A percentile compares a stretch with the other conserved stretches of the same genome.
phyloP scores from a whole-genome alignment of 2,888 invertebrate genomes.

The Nephrotoma guestfalica region DNA sequence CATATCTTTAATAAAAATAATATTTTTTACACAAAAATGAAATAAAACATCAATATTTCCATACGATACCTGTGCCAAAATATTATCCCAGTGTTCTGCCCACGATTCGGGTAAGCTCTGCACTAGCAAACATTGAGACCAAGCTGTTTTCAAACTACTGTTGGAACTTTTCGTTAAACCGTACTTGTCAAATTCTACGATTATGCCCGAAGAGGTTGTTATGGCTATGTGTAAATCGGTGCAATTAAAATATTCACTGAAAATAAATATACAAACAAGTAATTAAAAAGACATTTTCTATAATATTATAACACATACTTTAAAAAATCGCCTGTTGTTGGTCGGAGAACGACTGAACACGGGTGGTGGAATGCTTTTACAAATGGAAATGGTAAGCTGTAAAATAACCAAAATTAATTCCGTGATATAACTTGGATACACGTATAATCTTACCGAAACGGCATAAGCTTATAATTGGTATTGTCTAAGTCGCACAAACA shows the following conservation, averaged over 20 bases:
- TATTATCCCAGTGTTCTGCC: conserved; percentile 54
- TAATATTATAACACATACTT: conserved; percentile 42
- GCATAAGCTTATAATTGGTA: conserved; percentile 46
- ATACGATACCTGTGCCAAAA: conserved; percentile 40
- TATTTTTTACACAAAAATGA: conserved; percentile 2
- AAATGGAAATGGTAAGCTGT: conserved; percentile 73
- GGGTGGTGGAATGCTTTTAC: conserved; percentile 65
- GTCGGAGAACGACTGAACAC: conserved; percentile 71
- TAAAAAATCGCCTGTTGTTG: conserved; percentile 76
- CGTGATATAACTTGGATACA: background rate
- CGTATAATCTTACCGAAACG: conserved; percentile 46
- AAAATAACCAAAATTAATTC: conserved; percentile 25
- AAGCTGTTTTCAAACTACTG: conserved; percentile 38
- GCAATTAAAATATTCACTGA: conserved; percentile 65
- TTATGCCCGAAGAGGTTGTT: conserved; percentile 62
- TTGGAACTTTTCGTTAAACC: conserved; percentile 48
- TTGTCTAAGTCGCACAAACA: conserved; percentile 49
- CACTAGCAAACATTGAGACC: conserved; percentile 56
- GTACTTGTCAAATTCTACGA: conserved; percentile 71
- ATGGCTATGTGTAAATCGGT: conserved; percentile 84
- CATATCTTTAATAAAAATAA: conserved; percentile 30
- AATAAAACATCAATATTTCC: background rate
- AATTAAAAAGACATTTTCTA: background rate
- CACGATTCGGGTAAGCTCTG: conserved; percentile 50
- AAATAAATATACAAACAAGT: conserved; percentile 19